Evolutionary conservation across 2,797 vertebrate species (phyloP).

Genomic region (Enteromius viviparus): DNA sequence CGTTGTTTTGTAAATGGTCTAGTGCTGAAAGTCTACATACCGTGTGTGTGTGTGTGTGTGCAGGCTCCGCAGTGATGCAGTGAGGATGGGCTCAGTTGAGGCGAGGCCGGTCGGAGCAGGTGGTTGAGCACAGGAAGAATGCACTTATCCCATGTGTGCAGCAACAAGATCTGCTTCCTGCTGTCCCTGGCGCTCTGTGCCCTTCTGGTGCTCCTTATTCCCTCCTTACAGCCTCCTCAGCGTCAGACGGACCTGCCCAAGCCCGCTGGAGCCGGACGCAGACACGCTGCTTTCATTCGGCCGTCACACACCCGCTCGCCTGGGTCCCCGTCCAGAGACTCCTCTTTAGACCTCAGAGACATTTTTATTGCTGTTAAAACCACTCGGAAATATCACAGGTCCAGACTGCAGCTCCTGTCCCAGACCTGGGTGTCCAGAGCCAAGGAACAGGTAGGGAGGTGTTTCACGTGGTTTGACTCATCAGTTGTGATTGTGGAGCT

Average conservation of each 20-base stretch:
- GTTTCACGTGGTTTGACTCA: background rate
- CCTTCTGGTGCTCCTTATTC: conserved; percentile 83
- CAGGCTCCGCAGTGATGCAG: conserved; percentile 61
- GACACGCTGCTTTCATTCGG: background rate
- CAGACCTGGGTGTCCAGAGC: conserved; percentile 92
- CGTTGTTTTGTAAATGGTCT: too few relatives aligned
- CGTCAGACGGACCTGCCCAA: conserved; percentile 68
- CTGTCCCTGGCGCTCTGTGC: conserved; percentile 83
- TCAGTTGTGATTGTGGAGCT: background rate
- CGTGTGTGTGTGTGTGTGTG: background rate
- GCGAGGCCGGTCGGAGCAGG: conserved; percentile 70
- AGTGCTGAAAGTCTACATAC: too few relatives aligned
- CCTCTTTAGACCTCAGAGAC: conserved; percentile 80
- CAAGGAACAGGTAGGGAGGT: conserved; percentile 80
- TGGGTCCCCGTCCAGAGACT: conserved; percentile 64
- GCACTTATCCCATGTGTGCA: conserved; percentile 77
- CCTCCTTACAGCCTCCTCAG: conserved; percentile 71
- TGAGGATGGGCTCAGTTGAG: conserved; percentile 68
- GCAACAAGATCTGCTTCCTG: conserved; percentile 85
- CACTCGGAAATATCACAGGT: conserved; percentile 89
- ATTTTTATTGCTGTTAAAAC: conserved; percentile 96
- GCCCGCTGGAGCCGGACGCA: conserved; percentile 22
- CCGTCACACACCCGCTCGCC: background rate
- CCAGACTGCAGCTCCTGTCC: conserved; percentile 86
- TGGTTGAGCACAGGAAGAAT: conserved; percentile 80